A percentile compares a stretch with the other conserved stretches of the same genome.
Conservation (phyloP, 2,113 vertebrate genomes). For the Mustela nigripes region DNA sequence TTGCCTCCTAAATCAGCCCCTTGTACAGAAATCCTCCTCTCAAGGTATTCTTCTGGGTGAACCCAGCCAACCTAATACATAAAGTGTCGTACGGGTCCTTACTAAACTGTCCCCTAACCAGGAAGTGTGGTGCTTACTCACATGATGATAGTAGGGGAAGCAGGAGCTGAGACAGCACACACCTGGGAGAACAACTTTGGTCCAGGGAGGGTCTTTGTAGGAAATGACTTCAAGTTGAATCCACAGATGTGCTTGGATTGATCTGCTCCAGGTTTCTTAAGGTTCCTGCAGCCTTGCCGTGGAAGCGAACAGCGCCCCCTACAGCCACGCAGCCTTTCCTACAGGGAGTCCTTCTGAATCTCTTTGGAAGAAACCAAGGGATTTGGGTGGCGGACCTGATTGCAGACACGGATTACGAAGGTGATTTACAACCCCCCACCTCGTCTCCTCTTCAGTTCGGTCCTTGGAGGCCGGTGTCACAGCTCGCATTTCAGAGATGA, state of each 20-base stretch:
- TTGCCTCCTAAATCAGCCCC: neutral
- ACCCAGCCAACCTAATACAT: neutral
- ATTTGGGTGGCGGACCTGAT: neutral
- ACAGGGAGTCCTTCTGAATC: neutral
- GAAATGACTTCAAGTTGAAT: neutral
- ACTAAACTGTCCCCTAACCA: neutral
- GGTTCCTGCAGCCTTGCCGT: neutral
- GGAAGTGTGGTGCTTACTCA: neutral
- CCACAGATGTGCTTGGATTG: neutral
- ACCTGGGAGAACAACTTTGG: fast-evolving
- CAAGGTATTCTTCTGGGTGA: neutral
- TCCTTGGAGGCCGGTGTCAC: neutral
- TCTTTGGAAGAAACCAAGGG: neutral
- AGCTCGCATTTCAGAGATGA: neutral
- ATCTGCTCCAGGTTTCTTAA: neutral
- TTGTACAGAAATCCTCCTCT: neutral
- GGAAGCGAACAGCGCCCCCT: neutral
- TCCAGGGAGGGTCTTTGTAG: neutral
- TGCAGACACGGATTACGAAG: neutral
- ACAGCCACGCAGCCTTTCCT: neutral
- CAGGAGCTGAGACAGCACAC: neutral
- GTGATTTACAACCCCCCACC: neutral
- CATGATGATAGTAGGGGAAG: fast-evolving
- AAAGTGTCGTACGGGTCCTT: neutral
- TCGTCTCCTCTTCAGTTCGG: neutral